Percentiles rank a stretch among this genome's conserved stretches.
Evolutionary conservation across 1,140 invertebrate species (phyloP).

Genomic region (Pseudomyrmex sp.): DNA sequence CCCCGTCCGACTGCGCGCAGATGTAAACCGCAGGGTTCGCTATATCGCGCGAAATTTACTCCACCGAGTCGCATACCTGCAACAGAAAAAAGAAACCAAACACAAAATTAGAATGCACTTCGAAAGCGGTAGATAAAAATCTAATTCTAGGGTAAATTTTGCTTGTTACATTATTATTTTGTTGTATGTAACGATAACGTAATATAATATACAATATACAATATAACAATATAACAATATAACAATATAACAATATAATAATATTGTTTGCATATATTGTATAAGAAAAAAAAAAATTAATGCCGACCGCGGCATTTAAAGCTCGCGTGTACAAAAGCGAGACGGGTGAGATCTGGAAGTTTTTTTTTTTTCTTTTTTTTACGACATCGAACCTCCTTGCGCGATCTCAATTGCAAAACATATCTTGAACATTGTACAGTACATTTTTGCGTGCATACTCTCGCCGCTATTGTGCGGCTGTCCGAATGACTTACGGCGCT

Average conservation of each 20-base stretch:
- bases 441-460: constrained; percentile 37
- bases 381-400: background rate
- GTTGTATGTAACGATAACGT: background rate
- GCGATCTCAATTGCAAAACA: constrained; percentile 18
- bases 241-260: too few species aligned
- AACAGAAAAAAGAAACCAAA: constrained; percentile 30
- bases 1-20: background rate
- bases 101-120: background rate
- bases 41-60: background rate
- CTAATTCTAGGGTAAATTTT: too few species aligned
- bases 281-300: too few species aligned
- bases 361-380: too few species aligned
- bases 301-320: too few species aligned
- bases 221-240: too few species aligned
- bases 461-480: constrained; percentile 48
- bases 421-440: constrained; percentile 35
- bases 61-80: constrained; percentile 26
- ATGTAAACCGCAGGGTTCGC: background rate
- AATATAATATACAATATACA: too few species aligned
- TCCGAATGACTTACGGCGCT: constrained; percentile 53
- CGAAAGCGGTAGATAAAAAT: background rate
- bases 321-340: too few species aligned
- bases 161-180: background rate
- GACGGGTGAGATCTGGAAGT: too few species aligned
- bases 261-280: too few species aligned